Percentiles rank a stretch among this genome's conserved stretches.
Conservation (phyloP, 2,888 invertebrate species). For the Drosophila macrospina region DNA sequence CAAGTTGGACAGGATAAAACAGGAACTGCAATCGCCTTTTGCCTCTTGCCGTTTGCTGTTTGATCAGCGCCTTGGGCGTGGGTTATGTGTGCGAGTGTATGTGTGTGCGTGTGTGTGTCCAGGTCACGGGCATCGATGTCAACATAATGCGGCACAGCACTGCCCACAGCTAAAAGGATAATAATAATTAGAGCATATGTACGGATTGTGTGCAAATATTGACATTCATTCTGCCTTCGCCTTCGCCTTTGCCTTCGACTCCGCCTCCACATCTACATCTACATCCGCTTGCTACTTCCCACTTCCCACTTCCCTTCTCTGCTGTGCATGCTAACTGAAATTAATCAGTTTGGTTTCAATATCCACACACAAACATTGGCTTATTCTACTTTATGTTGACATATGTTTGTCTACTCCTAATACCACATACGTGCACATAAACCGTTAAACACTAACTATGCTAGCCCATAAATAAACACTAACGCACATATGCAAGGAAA, state of each 20-base stretch:
- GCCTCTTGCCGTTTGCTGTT: conserved; percentile 48
- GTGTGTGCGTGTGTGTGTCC: conserved; percentile 29
- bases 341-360: conserved; percentile 80
- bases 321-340: conserved; percentile 55
- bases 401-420: conserved; percentile 35
- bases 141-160: conserved; percentile 62
- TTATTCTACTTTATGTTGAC: conserved; percentile 21
- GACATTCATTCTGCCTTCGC: conserved; percentile 38
- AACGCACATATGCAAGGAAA: conserved; percentile 32
- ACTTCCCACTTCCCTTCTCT: not conserved
- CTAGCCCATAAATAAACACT: conserved; percentile 7
- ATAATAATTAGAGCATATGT: conserved; percentile 84
- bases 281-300: too few species aligned
- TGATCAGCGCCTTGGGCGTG: conserved; percentile 47
- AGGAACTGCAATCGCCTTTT: conserved; percentile 54
- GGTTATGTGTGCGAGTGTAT: conserved; percentile 12
- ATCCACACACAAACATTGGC: conserved; percentile 57
- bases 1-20: conserved; percentile 35
- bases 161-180: conserved; percentile 73
- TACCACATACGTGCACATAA: conserved; percentile 5
- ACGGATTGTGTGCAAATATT: conserved; percentile 79
- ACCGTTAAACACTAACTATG: conserved; percentile 19
- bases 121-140: conserved; percentile 63
- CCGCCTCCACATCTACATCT: not conserved
- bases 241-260: too few species aligned